Base-by-base conservation (phyloP, 1,140 invertebrate species). In the Drosophila melanica region DNA sequence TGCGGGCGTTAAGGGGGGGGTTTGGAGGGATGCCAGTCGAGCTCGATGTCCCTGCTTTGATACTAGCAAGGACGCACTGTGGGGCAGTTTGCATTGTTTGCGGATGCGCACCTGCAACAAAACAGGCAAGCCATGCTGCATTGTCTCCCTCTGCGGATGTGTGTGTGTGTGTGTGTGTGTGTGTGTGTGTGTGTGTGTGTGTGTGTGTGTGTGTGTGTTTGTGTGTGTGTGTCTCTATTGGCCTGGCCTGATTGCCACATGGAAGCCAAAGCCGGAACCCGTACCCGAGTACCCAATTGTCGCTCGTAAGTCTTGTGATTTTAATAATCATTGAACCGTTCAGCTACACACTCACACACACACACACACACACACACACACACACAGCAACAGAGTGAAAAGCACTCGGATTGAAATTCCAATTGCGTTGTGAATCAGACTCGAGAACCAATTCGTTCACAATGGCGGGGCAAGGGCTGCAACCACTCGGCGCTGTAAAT, bases 31-130 rank as follows among this genome's bases (percentile, higher is more conserved):
- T 23, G 23, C 27, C n/a, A 4, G 10, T 10, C n/a, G 20, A 39
- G 64, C 48, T 39, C 39, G 59, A n/a, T 64, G 14, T 18, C 14
- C 35, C 41, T 63, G 50, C 42, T 11, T 47, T 18, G 51, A 54
- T 39, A 54, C 6, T 30, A 53, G 39, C 39, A 58, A 41, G 33
- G 20, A 44, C 54, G 41, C 39, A 27, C 18, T 35, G 12, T 39
- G 37, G 37, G 4, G 23, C 47, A 12, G 7, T n/a, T 50, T 12
- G 23, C 27, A 44, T 55, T 54, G 48, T 55, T 68, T 44, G 42
- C 47, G 16, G 20, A 4, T 16, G 65, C 14, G 71, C 70, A 72
- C 62, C 62, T 72, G 63, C 47, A 67, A 73, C 63, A 73, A 73
- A 51, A 41, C 45, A 12, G 12, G 12, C 39, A 50, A n/a, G 23